phyloP scores from a whole-genome alignment of 1,140 invertebrate species.

The Procambarus clarkii region DNA sequence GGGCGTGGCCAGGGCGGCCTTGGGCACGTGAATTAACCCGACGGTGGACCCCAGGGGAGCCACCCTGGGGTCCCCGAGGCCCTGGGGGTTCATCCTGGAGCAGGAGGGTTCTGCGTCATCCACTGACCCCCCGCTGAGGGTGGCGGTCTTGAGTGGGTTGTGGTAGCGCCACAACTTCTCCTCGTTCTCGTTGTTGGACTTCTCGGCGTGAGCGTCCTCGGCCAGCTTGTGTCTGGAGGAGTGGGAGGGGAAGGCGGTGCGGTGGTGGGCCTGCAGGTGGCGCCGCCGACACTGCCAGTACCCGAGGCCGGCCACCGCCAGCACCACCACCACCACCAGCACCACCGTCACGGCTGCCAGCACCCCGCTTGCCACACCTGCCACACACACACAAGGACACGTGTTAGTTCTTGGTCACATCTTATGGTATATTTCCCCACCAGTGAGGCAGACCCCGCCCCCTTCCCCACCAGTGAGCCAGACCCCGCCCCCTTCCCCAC shows the following conservation, averaged over 20 bases:
- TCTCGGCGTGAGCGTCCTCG: constrained; percentile 79
- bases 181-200: constrained; percentile 92
- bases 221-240: constrained; percentile 76
- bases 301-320: constrained; percentile 75
- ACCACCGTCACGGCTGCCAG: constrained; percentile 69
- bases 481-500: no score
- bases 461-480: no score
- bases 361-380: constrained; percentile 57
- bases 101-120: constrained; percentile 75
- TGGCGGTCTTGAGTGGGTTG: constrained; percentile 74
- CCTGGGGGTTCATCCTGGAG: constrained; percentile 78
- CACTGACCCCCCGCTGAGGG: constrained; percentile 79
- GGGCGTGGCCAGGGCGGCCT: constrained; percentile 76
- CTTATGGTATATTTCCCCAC: no score
- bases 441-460: no score
- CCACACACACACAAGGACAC: neutral
- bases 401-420: no score
- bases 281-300: constrained; percentile 76
- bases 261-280: constrained; percentile 77
- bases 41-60: constrained; percentile 78
- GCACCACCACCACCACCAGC: constrained; percentile 74
- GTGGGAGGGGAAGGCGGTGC: constrained; percentile 74
- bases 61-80: constrained; percentile 72
- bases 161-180: constrained; percentile 85
- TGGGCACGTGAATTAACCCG: constrained; percentile 77